These are phyloP conservation scores for Caenorhabditis doughertyi DNA, from an alignment of 2,888 invertebrate genomes.

Conservation along the genomic window DNA sequence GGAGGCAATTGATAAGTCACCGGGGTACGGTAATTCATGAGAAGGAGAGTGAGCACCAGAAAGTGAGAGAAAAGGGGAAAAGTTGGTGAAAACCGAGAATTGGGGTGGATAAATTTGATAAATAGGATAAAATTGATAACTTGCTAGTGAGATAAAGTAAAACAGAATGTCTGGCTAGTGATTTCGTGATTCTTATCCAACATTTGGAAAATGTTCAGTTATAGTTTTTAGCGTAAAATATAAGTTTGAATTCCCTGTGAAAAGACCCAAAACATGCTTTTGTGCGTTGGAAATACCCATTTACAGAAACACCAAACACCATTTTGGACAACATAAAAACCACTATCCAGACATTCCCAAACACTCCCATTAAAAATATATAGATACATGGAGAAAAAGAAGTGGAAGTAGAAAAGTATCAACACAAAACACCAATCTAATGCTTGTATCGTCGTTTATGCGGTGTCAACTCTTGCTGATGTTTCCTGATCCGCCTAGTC, in stretches of 20 bases:
- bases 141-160: background rate
- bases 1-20: constrained; percentile 10
- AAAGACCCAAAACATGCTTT: constrained; percentile 11
- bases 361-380: background rate
- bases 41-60: constrained; percentile 17
- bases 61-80: background rate
- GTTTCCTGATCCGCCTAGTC: constrained; percentile 56
- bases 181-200: background rate
- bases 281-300: constrained; percentile 3
- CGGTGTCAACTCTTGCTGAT: background rate
- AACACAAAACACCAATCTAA: constrained; percentile 35
- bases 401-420: constrained; percentile 8
- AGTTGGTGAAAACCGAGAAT: background rate
- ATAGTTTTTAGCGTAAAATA: background rate
- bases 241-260: background rate
- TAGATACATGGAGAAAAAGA: constrained; percentile 14
- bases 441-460: constrained; percentile 59
- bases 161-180: constrained; percentile 30
- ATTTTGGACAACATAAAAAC: constrained; percentile 22
- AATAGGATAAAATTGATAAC: too few relatives aligned
- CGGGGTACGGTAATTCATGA: background rate
- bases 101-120: background rate
- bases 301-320: constrained; percentile 1
- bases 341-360: constrained; percentile 42
- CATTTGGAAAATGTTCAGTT: background rate